These are phyloP conservation scores for Cydia fagiglandana DNA, from an alignment of 1,140 invertebrate genomes.

Conservation along the genomic window DNA sequence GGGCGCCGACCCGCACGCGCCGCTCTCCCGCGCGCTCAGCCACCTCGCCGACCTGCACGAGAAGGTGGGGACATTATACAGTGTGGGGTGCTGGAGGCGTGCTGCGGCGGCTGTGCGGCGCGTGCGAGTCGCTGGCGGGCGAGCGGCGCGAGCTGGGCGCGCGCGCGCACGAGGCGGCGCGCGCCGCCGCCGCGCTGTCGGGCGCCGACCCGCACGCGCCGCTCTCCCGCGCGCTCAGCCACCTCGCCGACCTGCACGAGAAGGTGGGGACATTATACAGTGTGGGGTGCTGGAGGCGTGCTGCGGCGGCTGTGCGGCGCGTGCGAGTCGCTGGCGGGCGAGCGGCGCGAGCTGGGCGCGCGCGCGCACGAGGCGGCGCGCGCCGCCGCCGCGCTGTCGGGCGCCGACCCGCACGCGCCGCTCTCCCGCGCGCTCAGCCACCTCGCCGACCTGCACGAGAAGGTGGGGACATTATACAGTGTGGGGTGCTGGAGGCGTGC, in stretches of 20 bases:
- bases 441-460: slow-evolving; percentile 93
- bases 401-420: slow-evolving; percentile 96
- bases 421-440: slow-evolving; percentile 93
- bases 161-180: no score
- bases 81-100: no score
- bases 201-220: slow-evolving; percentile 97
- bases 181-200: slow-evolving; percentile 89
- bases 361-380: no score
- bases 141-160: no score
- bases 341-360: no score
- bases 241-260: slow-evolving; percentile 93
- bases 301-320: no score
- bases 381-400: slow-evolving; percentile 91
- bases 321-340: no score
- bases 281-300: no score
- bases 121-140: no score
- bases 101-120: not conserved
- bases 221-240: slow-evolving; percentile 91
- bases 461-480: slow-evolving; percentile 77
- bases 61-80: slow-evolving; percentile 73
- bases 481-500: no score
- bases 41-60: slow-evolving; percentile 94
- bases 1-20: slow-evolving; percentile 96
- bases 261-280: slow-evolving; percentile 80
- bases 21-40: slow-evolving; percentile 92